Conservation (phyloP, 2,888 invertebrate species). For the Gerris lacustris region DNA sequence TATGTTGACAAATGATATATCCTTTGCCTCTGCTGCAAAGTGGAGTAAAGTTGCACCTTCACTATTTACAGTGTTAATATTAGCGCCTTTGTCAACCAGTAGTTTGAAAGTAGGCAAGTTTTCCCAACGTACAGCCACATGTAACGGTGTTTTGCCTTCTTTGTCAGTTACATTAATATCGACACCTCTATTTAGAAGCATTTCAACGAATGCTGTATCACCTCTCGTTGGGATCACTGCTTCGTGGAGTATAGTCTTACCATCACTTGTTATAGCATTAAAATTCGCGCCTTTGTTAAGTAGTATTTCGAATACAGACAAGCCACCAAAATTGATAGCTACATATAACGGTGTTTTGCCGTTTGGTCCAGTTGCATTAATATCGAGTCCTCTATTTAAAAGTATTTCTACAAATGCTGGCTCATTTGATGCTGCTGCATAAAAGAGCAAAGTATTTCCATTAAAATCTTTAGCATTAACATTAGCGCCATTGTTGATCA, state of each 20-base stretch:
- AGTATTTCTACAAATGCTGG: neutral
- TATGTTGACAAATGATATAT: neutral
- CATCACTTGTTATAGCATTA: neutral
- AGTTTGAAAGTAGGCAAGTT: neutral
- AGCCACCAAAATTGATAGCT: neutral
- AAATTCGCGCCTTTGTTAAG: constrained; percentile 14
- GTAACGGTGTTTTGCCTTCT: constrained; percentile 11
- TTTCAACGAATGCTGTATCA: constrained; percentile 1
- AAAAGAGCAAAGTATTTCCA: constrained; percentile 4
- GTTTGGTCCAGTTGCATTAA: neutral
- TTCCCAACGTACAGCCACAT: neutral
- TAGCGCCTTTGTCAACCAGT: constrained; percentile 15
- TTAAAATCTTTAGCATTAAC: constrained; percentile 6
- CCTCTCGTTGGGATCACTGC: constrained; percentile 10
- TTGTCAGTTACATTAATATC: constrained; percentile 4
- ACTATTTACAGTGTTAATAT: constrained; percentile 1
- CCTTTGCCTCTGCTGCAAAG: neutral
- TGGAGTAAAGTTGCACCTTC: constrained; percentile 6
- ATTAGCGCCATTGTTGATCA: neutral
- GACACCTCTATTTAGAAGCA: constrained; percentile 14
- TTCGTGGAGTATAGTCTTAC: constrained; percentile 9
- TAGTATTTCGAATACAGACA: neutral
- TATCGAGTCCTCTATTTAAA: neutral
- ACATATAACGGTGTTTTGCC: constrained; percentile 3
- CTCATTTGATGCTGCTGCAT: neutral